Evolutionary conservation across 2,888 invertebrate genomes (phyloP).

Genomic region (Drosophila falleni): DNA sequence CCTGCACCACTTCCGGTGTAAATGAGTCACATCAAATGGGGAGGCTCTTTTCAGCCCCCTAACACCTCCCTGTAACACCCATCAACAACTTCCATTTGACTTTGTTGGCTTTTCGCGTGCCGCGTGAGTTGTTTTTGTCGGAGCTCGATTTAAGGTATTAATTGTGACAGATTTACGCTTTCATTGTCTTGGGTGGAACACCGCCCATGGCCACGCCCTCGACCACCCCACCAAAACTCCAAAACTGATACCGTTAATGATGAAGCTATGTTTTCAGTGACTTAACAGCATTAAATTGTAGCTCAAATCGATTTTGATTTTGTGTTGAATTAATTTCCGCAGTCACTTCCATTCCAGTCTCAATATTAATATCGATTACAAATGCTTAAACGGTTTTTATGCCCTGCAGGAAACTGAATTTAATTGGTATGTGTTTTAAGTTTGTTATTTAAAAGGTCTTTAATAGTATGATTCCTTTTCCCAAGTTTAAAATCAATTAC

Average conservation of each 20-base stretch:
- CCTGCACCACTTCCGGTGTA: constrained; percentile 52
- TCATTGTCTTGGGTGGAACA: constrained; percentile 47
- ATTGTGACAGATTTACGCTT: constrained; percentile 76
- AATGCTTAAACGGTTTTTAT: constrained; percentile 4
- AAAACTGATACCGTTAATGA: constrained; percentile 38
- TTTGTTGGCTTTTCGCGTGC: constrained; percentile 37
- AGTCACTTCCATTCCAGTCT: constrained; percentile 4
- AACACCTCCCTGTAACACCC: not conserved
- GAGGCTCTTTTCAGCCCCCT: not conserved
- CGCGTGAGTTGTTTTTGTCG: constrained; percentile 35
- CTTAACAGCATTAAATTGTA: constrained; percentile 38
- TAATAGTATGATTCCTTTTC: not conserved
- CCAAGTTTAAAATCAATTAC: not conserved
- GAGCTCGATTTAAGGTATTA: constrained; percentile 65
- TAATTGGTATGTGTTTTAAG: not conserved
- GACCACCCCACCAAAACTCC: not conserved
- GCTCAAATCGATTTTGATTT: constrained; percentile 20
- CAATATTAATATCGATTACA: constrained; percentile 3
- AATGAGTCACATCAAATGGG: constrained; percentile 42
- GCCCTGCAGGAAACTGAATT: not conserved
- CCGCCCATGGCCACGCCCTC: not conserved
- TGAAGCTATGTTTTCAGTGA: constrained; percentile 27
- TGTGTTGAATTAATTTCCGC: constrained; percentile 6
- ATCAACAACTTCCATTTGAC: constrained; percentile 29
- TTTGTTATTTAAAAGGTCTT: not conserved